Evolutionary conservation across 2,113 vertebrate species (phyloP), one percentile per base, ranked within the genome.

Genomic region (Scolopax mira): DNA sequence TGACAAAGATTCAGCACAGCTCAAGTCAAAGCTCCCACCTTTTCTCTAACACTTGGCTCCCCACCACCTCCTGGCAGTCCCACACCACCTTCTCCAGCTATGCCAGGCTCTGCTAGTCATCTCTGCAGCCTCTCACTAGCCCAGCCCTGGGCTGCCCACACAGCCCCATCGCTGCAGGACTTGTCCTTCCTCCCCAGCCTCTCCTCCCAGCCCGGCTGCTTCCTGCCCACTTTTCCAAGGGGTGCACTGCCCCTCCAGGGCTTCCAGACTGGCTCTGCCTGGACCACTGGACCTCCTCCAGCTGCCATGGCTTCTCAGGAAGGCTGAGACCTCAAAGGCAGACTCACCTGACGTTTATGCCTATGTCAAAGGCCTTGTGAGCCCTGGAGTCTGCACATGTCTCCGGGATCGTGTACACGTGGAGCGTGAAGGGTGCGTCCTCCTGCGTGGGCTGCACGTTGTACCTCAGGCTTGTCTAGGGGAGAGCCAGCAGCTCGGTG

Each of bases 381-480:
- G 90, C 84, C 52, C 64, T 82, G 67, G 64, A 13, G 51, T 81
- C 89, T 25, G 13, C 82, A 25, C 96, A 97, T 0, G 37, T 67
- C 55, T 94, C 60, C 15, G 97, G 90, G 21, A 74, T 4, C 0
- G 97, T 97, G 62, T 92, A 21, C 58, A 98, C 96, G 0, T 51
- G 80, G 6, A 98, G 93, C 30, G 2, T 0, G 27, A 98, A 98
- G 18, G 97, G 97, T 0, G 30, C 91, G 3, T 95, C 66, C 19
- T 72, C 64, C 54, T 90, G 94, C 3, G 46, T 67, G 23, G 97
- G 94, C 46, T 96, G 90, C 88, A 98, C 79, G 3, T 98, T 98
- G 79, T 98, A 98, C 92, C 90, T 97, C 92, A 98, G 88, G 71
- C 96, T 97, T 35, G 97, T 97, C 98, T 98, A 88, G 41, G 91